phyloP scores from a whole-genome alignment of 1,140 invertebrate genomes.

The Zeugodacus cucurbitae region DNA sequence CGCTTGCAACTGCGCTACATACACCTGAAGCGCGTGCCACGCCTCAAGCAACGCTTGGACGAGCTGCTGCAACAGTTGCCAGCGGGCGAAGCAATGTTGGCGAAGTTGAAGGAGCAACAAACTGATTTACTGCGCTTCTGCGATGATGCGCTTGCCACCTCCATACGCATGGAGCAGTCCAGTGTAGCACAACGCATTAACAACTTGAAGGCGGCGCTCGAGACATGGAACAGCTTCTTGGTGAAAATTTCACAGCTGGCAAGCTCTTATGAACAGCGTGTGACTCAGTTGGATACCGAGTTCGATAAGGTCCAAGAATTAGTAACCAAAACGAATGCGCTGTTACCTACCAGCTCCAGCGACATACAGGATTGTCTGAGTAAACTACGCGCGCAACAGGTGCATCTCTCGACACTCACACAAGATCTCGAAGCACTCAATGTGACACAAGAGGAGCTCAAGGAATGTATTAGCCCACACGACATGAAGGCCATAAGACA shows the following conservation, averaged over 20 bases:
- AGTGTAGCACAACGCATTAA: conserved; percentile 79
- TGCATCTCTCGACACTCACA: conserved; percentile 70
- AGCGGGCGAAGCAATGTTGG: conserved; percentile 73
- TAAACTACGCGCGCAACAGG: conserved; percentile 71
- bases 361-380: conserved; percentile 70
- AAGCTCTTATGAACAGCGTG: conserved; percentile 71
- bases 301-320: conserved; percentile 72
- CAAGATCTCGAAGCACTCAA: conserved; percentile 75
- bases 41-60: conserved; percentile 77
- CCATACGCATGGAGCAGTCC: conserved; percentile 82
- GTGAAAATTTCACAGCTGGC: conserved; percentile 73
- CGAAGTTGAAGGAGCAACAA: conserved; percentile 75
- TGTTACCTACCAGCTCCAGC: conserved; percentile 65
- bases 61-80: conserved; percentile 75
- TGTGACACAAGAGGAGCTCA: conserved; percentile 82
- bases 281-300: conserved; percentile 69
- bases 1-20: conserved; percentile 83
- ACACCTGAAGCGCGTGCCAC: conserved; percentile 78
- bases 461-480: conserved; percentile 85
- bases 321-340: conserved; percentile 67
- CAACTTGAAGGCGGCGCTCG: conserved; percentile 81
- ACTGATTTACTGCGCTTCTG: conserved; percentile 77
- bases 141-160: conserved; percentile 79
- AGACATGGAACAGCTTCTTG: conserved; percentile 84
- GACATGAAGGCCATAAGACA: conserved; percentile 87